These are phyloP conservation scores for Halcyon smyrnensis DNA, from an alignment of 2,797 vertebrate genomes.

Conservation along the genomic window DNA sequence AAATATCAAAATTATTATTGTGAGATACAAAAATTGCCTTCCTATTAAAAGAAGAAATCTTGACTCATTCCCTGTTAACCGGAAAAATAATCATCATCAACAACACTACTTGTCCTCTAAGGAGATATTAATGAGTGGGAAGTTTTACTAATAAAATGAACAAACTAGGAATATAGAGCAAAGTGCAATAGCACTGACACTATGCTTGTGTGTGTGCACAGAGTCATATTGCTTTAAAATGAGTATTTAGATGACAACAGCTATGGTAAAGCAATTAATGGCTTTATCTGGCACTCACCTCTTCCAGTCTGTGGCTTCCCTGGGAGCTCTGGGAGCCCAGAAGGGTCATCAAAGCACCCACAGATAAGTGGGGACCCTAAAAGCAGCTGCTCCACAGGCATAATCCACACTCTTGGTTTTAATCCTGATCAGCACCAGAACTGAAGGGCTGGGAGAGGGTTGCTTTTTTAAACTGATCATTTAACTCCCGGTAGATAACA, in stretches of 20 bases:
- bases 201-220: not conserved
- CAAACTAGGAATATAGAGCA: not conserved
- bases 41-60: constrained; percentile 11
- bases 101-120: not conserved
- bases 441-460: fast-evolving
- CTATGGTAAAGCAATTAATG: not conserved
- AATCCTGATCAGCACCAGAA: not conserved
- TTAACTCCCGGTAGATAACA: not conserved
- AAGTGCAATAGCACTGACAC: not conserved
- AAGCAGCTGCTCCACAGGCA: not conserved
- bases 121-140: constrained; percentile 33
- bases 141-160: not conserved
- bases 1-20: not conserved
- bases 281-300: not conserved
- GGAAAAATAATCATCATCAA: not conserved
- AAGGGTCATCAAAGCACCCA: not conserved
- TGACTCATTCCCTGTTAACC: constrained; percentile 10
- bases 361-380: not conserved
- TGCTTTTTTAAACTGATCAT: not conserved
- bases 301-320: not conserved
- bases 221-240: not conserved
- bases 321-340: not conserved
- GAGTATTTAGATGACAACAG: not conserved
- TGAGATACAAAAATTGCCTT: not conserved
- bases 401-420: not conserved